Evolutionary conservation across 2,113 vertebrate species (phyloP).

Genomic region (Corythaeola cristata): DNA sequence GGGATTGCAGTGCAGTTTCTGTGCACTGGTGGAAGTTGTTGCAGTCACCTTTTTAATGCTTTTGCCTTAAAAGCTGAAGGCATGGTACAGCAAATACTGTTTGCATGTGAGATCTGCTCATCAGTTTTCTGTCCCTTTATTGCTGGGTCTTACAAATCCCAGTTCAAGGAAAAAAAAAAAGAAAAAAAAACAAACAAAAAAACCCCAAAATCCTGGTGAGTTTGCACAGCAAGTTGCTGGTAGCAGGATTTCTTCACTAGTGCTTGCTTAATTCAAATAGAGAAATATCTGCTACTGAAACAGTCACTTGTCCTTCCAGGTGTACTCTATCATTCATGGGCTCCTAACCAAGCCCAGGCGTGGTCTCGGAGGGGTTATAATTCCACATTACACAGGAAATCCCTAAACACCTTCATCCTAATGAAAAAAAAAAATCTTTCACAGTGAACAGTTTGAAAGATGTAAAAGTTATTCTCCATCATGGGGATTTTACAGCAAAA

Average conservation of each 20-base stretch:
- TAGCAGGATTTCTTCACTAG: background rate
- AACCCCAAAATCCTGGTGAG: background rate
- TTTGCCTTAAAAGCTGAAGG: background rate
- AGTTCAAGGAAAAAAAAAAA: background rate
- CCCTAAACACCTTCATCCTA: constrained; percentile 28
- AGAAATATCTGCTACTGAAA: background rate
- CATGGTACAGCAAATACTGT: background rate
- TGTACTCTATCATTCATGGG: background rate
- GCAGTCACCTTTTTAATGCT: background rate
- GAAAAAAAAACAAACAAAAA: too few species aligned
- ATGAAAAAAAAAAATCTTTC: constrained; percentile 61
- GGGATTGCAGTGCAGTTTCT: rapidly evolving
- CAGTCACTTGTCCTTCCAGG: background rate
- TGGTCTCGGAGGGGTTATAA: constrained; percentile 21
- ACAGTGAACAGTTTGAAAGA: constrained; percentile 60
- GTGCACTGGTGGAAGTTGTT: background rate
- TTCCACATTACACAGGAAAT: constrained; percentile 50
- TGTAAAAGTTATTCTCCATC: constrained; percentile 58
- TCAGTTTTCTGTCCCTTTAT: background rate
- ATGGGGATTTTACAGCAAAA: constrained; percentile 50
- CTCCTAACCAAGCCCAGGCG: background rate
- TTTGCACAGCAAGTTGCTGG: background rate
- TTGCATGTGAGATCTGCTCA: background rate
- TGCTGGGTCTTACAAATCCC: background rate
- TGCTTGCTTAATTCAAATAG: background rate